Evolutionary conservation across 2,113 vertebrate genomes (phyloP).

Genomic region (Heptranchias perlo): DNA sequence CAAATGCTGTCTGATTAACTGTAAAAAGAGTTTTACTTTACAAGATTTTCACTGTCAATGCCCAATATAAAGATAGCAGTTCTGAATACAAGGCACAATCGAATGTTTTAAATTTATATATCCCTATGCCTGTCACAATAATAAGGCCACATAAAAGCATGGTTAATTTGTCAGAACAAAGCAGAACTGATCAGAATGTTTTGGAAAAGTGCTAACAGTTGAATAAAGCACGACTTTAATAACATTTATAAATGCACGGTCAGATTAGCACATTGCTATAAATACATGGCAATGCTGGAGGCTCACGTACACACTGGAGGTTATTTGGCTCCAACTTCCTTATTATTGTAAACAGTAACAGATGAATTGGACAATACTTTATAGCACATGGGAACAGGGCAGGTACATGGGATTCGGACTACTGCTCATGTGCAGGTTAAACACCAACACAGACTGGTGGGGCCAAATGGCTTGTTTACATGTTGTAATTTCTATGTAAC

Average conservation of each 20-base stretch:
- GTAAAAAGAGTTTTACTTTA: not conserved
- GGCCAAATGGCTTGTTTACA: not conserved
- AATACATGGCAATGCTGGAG: not conserved
- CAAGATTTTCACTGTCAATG: not conserved
- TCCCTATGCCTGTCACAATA: no score
- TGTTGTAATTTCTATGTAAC: not conserved
- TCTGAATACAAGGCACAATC: no score
- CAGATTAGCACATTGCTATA: not conserved
- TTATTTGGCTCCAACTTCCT: not conserved
- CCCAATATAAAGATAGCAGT: not conserved
- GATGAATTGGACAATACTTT: not conserved
- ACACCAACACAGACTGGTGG: no score
- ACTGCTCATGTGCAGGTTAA: no score
- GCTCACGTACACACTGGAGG: not conserved
- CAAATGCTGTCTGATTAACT: not conserved
- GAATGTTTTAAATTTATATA: no score
- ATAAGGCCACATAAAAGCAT: no score
- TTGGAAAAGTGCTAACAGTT: no score
- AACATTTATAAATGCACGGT: no score
- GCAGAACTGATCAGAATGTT: no score
- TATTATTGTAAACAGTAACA: not conserved
- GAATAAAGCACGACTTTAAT: no score
- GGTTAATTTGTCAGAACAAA: no score
- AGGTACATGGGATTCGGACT: no score
- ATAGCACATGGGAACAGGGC: not conserved